These are phyloP conservation scores for Pammene fasciana DNA, from an alignment of 2,888 invertebrate genomes.

Conservation along the genomic window DNA sequence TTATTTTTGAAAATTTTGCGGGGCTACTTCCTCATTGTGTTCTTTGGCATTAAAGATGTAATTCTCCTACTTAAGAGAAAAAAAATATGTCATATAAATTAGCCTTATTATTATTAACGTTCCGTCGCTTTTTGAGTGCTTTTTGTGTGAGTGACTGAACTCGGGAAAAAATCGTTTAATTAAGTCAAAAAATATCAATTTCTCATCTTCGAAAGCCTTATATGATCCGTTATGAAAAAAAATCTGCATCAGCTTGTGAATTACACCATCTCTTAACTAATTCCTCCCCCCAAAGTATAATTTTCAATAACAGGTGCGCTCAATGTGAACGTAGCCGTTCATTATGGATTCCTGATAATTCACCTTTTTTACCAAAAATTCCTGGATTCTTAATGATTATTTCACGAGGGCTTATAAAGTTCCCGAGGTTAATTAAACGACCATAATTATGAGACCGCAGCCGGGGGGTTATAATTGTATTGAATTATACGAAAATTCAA, in stretches of 20 bases:
- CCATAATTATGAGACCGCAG: constrained; percentile 12
- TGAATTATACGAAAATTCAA: constrained; percentile 20
- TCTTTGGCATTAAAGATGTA: too few species aligned
- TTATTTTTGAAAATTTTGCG: too few species aligned
- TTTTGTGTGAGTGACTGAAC: too few species aligned
- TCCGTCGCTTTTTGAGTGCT: too few species aligned
- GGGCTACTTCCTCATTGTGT: too few species aligned
- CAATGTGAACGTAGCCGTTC: constrained; percentile 48
- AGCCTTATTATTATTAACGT: too few species aligned
- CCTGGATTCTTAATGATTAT: constrained; percentile 22
- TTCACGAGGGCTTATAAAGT: constrained; percentile 14
- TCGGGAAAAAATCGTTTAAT: too few species aligned
- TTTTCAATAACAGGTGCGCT: constrained; percentile 62
- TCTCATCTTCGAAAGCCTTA: too few species aligned
- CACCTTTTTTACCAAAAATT: constrained; percentile 37
- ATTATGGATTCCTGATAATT: constrained; percentile 53
- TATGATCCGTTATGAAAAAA: too few species aligned
- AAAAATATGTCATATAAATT: too few species aligned
- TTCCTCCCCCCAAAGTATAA: constrained; percentile 57
- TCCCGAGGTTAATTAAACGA: constrained; percentile 31
- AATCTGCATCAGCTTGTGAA: constrained; percentile 9
- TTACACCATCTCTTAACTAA: constrained; percentile 48
- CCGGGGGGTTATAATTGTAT: constrained; percentile 11
- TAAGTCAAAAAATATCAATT: too few species aligned
- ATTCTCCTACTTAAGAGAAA: too few species aligned